A percentile compares a stretch with the other conserved stretches of the same genome.
Conservation (phyloP, 2,888 invertebrate species). For the Hylaea fasciaria region DNA sequence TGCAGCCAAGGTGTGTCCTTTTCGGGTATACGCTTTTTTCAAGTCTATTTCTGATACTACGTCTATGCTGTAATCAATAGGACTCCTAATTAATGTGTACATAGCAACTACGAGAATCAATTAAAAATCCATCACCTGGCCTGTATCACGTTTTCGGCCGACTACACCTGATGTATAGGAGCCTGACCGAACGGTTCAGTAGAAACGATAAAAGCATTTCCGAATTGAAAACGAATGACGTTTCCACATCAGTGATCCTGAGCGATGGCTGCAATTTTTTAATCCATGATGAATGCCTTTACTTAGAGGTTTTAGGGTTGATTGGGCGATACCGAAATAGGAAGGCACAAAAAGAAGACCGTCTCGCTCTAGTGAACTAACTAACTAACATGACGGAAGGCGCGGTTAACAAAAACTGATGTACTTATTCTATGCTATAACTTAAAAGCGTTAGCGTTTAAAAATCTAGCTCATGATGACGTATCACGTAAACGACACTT, state of each 20-base stretch:
- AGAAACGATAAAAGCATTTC: constrained; percentile 20
- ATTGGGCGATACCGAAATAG: neutral
- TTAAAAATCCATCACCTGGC: constrained; percentile 20
- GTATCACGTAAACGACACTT: no score
- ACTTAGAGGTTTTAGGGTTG: neutral
- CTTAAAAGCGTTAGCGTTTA: no score
- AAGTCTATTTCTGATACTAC: no score
- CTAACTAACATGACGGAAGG: no score
- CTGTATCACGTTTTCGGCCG: constrained; percentile 34
- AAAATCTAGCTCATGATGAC: no score
- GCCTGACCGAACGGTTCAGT: constrained; percentile 21
- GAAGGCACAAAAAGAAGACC: neutral
- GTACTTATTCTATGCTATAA: no score
- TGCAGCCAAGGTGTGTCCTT: no score
- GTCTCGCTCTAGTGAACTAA: neutral
- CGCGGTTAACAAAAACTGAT: no score
- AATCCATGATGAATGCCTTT: constrained; percentile 19
- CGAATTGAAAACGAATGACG: constrained; percentile 24
- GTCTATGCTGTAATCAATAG: no score
- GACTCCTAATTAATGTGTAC: no score
- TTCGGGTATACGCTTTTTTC: no score
- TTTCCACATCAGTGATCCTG: constrained; percentile 24
- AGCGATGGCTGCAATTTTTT: constrained; percentile 24
- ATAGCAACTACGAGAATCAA: neutral
- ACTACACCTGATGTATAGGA: constrained; percentile 28